A percentile compares a stretch with the other conserved stretches of the same genome.
Conservation (phyloP, 2,113 vertebrate species). For the Lichenostomus cassidix region DNA sequence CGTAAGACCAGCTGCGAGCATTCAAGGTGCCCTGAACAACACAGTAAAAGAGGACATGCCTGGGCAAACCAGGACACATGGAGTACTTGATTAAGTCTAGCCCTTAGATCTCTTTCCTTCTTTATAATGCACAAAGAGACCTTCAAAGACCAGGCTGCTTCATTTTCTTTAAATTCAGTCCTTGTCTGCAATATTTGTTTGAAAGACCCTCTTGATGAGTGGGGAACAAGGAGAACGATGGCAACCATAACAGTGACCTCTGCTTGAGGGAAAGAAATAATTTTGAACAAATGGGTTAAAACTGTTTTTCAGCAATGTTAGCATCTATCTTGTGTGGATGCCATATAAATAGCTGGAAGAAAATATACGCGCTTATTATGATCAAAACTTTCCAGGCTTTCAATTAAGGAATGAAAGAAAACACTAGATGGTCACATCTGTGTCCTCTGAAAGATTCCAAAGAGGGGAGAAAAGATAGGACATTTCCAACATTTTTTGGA, state of each 20-base stretch:
- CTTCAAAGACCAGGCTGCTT: neutral
- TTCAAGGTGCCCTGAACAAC: neutral
- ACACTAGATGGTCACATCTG: neutral
- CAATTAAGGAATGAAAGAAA: neutral
- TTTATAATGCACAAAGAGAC: neutral
- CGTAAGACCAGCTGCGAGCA: neutral
- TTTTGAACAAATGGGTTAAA: neutral
- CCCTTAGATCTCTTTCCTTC: neutral
- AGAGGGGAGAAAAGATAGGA: neutral
- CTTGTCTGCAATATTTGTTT: neutral
- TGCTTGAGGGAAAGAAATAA: neutral
- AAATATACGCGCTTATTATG: neutral
- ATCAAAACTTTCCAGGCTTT: constrained; percentile 4
- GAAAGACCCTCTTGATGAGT: neutral
- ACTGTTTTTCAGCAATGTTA: neutral
- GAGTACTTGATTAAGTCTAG: neutral
- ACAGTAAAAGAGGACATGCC: neutral
- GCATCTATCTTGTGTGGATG: neutral
- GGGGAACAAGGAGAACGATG: neutral
- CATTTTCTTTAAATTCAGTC: neutral
- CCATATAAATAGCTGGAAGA: neutral
- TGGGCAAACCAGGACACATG: neutral
- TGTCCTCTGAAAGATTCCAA: neutral
- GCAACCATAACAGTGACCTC: neutral
- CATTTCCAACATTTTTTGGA: neutral